These are phyloP conservation scores for Matsumyia berberina DNA, from an alignment of 2,888 invertebrate species.

Conservation along the genomic window DNA sequence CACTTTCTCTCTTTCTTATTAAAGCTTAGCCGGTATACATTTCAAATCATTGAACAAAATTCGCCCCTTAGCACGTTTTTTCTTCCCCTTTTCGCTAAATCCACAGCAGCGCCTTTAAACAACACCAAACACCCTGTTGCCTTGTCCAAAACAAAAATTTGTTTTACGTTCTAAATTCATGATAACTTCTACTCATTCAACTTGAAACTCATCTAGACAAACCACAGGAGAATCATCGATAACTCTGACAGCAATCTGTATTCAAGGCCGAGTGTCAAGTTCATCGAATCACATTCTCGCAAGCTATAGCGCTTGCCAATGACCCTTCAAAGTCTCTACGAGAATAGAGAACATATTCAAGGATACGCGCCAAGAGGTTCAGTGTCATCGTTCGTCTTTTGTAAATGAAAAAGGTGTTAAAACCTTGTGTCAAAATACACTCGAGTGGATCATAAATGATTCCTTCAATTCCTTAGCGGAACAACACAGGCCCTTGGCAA, in stretches of 20 bases:
- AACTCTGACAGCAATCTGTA: neutral
- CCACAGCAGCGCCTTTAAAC: too few species aligned
- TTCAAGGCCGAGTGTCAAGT: slow-evolving; percentile 38
- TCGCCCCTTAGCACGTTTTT: too few species aligned
- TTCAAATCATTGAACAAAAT: too few species aligned
- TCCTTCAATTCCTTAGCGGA: slow-evolving; percentile 38
- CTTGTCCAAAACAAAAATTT: too few species aligned
- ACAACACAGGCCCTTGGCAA: slow-evolving; percentile 50
- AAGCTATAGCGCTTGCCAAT: slow-evolving; percentile 45
- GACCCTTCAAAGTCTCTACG: slow-evolving; percentile 29
- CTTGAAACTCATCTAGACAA: too few species aligned
- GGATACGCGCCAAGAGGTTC: slow-evolving; percentile 16
- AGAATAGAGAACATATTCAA: slow-evolving; percentile 25
- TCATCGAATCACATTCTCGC: slow-evolving; percentile 24
- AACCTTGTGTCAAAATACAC: slow-evolving; percentile 60
- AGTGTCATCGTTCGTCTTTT: slow-evolving; percentile 11
- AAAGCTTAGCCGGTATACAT: too few species aligned
- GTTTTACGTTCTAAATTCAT: too few species aligned
- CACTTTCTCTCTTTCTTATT: too few species aligned
- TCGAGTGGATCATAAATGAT: slow-evolving; percentile 68
- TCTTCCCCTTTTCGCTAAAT: too few species aligned
- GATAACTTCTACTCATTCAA: too few species aligned
- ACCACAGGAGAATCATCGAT: neutral
- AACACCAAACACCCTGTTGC: too few species aligned
- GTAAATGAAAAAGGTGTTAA: slow-evolving; percentile 51